Percentiles rank a stretch among this genome's conserved stretches.
These are phyloP conservation scores for Hyposmocoma kahamanoa DNA, from an alignment of 1,140 invertebrate species.

Conservation along the genomic window DNA sequence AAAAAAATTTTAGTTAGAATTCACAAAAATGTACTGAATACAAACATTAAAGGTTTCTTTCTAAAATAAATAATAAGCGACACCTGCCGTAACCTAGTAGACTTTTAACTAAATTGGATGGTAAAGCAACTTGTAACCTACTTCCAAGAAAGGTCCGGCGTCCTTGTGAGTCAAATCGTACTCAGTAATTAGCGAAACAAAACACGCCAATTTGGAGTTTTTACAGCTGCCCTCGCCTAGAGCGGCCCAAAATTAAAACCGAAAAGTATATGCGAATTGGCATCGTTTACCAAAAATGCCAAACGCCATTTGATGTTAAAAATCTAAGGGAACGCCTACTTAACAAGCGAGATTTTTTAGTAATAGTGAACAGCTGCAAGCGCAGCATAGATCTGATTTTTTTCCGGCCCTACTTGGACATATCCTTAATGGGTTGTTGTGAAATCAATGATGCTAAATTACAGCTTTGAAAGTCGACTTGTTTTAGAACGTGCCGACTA, in stretches of 20 bases:
- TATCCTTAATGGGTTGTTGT: slow-evolving; percentile 39
- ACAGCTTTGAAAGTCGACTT: slow-evolving; percentile 17
- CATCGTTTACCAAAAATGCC: slow-evolving; percentile 29
- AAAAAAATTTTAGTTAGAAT: no score
- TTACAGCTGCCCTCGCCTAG: slow-evolving; percentile 19
- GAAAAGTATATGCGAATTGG: slow-evolving; percentile 20
- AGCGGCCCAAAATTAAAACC: slow-evolving; percentile 25
- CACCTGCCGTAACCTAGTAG: no score
- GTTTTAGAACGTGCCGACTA: neutral
- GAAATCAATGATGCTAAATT: slow-evolving; percentile 44
- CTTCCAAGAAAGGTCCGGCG: slow-evolving; percentile 1
- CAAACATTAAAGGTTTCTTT: no score
- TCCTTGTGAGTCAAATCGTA: slow-evolving; percentile 7
- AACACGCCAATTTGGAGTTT: slow-evolving; percentile 13
- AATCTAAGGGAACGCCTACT: slow-evolving; percentile 27
- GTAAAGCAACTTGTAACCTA: neutral
- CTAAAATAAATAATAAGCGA: no score
- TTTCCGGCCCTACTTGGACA: slow-evolving; percentile 31
- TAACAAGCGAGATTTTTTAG: slow-evolving; percentile 40
- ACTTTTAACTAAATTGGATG: no score
- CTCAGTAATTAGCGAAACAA: slow-evolving; percentile 18
- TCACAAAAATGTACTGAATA: no score
- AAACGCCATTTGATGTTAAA: slow-evolving; percentile 29
- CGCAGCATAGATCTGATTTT: slow-evolving; percentile 30
- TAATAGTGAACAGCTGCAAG: slow-evolving; percentile 37